phyloP scores from a whole-genome alignment of 2,797 vertebrate genomes.

The Platyrinchus mystaceus region DNA sequence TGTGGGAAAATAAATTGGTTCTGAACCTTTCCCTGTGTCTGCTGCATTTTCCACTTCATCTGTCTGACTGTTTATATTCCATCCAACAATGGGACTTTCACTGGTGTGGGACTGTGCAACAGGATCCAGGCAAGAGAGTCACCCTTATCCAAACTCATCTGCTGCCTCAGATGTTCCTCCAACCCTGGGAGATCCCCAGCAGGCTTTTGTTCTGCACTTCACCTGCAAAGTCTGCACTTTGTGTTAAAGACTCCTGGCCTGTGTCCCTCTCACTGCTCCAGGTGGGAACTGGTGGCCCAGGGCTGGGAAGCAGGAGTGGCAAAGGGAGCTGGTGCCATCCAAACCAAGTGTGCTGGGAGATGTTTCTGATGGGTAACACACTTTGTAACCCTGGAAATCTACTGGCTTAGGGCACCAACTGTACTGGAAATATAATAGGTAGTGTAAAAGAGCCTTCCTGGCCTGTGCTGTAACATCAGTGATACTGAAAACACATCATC shows the following conservation, averaged over 20 bases:
- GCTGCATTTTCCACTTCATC: neutral
- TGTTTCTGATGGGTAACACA: neutral
- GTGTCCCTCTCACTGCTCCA: neutral
- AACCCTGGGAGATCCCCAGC: neutral
- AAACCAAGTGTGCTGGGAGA: neutral
- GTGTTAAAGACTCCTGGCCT: neutral
- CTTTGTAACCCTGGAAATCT: neutral
- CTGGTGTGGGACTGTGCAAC: neutral
- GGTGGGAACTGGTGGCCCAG: neutral
- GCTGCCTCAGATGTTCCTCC: neutral
- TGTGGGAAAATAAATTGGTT: neutral
- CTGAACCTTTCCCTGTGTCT: neutral
- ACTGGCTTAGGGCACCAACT: neutral
- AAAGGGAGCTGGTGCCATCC: neutral
- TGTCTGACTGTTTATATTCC: neutral
- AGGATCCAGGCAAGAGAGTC: neutral
- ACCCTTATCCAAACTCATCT: fast-evolving
- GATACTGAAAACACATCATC: neutral
- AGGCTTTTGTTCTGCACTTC: neutral
- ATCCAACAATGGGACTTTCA: fast-evolving
- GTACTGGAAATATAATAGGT: fast-evolving
- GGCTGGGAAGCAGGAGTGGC: neutral
- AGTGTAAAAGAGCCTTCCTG: neutral
- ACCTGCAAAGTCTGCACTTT: neutral
- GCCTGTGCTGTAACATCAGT: neutral